Percentiles rank a stretch among this genome's conserved stretches.
phyloP scores from a whole-genome alignment of 2,113 vertebrate genomes.

The Alligator mississippiensis region DNA sequence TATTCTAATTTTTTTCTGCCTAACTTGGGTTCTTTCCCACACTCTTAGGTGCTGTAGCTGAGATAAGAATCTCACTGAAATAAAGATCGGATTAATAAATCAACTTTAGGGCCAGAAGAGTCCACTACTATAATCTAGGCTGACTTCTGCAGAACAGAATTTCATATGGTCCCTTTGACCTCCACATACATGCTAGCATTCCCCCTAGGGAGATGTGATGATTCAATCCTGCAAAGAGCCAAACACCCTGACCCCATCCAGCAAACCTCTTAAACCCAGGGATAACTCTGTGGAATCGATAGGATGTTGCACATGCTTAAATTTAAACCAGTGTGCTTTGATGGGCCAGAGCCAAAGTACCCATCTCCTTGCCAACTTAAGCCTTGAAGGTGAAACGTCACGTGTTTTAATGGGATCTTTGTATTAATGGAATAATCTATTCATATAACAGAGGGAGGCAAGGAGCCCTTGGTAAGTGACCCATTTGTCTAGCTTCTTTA shows the following conservation, averaged over 20 bases:
- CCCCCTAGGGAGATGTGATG: not conserved
- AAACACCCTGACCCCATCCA: fast-evolving
- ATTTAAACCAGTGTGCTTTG: not conserved
- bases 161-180: fast-evolving
- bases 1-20: not conserved
- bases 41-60: not conserved
- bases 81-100: not conserved
- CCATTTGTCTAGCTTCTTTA: not conserved
- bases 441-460: not conserved
- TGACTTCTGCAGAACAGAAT: fast-evolving
- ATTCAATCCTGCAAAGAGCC: not conserved
- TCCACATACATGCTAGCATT: not conserved
- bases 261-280: not conserved
- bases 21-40: fast-evolving
- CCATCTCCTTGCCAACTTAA: not conserved
- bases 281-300: not conserved
- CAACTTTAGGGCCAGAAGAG: not conserved
- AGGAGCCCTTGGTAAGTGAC: not conserved
- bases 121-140: not conserved
- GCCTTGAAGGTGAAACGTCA: not conserved
- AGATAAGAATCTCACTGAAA: not conserved
- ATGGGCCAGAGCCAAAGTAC: not conserved
- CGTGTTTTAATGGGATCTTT: not conserved
- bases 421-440: not conserved
- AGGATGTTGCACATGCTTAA: fast-evolving